These are phyloP conservation scores for Pterobdella sp. DNA, from an alignment of 2,888 invertebrate species.

Conservation along the genomic window DNA sequence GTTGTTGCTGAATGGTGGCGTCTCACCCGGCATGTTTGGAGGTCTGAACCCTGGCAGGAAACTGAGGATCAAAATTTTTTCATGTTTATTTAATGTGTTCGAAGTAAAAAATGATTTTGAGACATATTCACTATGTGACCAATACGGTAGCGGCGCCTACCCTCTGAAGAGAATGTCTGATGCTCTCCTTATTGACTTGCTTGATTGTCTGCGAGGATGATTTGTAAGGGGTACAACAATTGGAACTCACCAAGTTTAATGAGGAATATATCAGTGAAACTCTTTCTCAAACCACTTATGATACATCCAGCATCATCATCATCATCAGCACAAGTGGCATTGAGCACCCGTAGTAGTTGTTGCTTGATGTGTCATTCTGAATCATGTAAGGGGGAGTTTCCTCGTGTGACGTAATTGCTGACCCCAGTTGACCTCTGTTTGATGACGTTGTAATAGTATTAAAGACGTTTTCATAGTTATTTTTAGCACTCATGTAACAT, in stretches of 20 bases:
- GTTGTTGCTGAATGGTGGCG: conserved; percentile 22
- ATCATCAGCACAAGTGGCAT: no score
- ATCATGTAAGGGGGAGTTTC: conserved; percentile 37
- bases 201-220: conserved; percentile 10
- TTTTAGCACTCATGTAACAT: no score
- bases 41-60: conserved; percentile 31
- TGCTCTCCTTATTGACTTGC: conserved; percentile 26
- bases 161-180: conserved; percentile 28
- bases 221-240: neutral
- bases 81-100: neutral
- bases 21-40: conserved; percentile 24
- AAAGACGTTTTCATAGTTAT: no score
- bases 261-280: no score
- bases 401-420: conserved; percentile 32
- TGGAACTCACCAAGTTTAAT: neutral
- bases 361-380: conserved; percentile 29
- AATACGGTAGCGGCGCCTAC: neutral
- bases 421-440: conserved; percentile 18
- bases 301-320: no score
- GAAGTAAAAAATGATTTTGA: neutral
- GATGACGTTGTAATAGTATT: neutral
- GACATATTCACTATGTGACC: neutral
- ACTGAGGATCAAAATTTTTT: conserved; percentile 4
- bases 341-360: neutral
- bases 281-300: no score